phyloP scores from a whole-genome alignment of 2,113 vertebrate species.

The Callospermophilus lateralis region DNA sequence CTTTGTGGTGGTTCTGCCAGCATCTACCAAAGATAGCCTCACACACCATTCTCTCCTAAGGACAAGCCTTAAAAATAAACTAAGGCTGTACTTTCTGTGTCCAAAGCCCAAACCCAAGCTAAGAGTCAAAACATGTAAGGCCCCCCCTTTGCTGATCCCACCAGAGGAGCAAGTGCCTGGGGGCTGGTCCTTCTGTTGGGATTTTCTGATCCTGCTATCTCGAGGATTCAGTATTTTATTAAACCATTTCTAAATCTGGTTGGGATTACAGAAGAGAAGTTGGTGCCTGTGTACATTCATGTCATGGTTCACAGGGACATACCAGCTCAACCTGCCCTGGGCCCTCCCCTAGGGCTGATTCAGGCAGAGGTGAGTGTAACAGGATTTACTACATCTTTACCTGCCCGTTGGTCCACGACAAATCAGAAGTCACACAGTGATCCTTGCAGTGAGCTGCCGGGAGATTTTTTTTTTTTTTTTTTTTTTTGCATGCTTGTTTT shows the following conservation, averaged over 20 bases:
- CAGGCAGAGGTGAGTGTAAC: not conserved
- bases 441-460: not conserved
- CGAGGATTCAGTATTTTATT: not conserved
- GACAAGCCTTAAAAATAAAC: constrained; percentile 52
- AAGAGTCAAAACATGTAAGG: constrained; percentile 48
- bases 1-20: constrained; percentile 45
- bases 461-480: not conserved
- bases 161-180: constrained; percentile 31
- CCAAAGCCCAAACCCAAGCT: constrained; percentile 54
- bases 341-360: not conserved
- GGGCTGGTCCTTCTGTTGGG: constrained; percentile 11
- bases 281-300: not conserved
- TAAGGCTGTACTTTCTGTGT: constrained; percentile 47
- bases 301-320: not conserved
- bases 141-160: not conserved
- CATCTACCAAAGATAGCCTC: constrained; percentile 71
- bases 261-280: constrained; percentile 24
- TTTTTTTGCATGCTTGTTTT: not conserved
- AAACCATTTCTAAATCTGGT: constrained; percentile 48
- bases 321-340: not conserved
- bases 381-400: not conserved
- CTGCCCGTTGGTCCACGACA: not conserved
- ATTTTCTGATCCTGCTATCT: constrained; percentile 5
- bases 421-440: not conserved
- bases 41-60: constrained; percentile 49